Base-by-base conservation (phyloP, 1,140 invertebrate species). In the Lamellibrachia luymesi region DNA sequence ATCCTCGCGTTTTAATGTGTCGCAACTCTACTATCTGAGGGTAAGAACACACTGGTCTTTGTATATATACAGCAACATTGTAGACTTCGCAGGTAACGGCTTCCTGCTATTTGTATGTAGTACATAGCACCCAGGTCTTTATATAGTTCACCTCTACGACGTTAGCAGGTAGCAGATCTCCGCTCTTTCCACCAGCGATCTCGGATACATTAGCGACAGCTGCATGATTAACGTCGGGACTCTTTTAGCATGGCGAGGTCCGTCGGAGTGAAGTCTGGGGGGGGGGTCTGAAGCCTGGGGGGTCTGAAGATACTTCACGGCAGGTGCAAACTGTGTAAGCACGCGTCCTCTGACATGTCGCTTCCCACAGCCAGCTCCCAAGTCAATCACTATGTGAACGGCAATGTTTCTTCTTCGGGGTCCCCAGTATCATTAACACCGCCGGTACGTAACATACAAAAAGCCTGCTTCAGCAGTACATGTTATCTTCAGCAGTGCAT, bases 161-260 rank as follows among this genome's bases (percentile, higher is more conserved):
- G 64, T 80, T 10, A 13, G 64, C 64, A 10, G 64, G 64, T 22
- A 80, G 2, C 64, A 22, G 51, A 2, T 80, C 64, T 22, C 2
- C 25, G 64, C 64, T 22, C 64, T 80, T 80, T 80, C n/a, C 64
- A 22, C 8, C 64, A 80, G 64, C 17, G 2, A 22, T 22, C 13
- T 80, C 64, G 64, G 64, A 80, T 10, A 80, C 64, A 22, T 80
- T 22, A 80, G 64, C 13, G 64, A 80, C 64, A 80, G 64, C 64
- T 80, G 64, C 64, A 80, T 80, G 64, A 80, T 80, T 80, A 80
- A 80, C 64, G 64, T 80, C 64, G 64, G 64, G 64, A 80, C 64
- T 80, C 13, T 80, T 80, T 80, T 80, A 80, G 64, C 64, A 22
- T 10, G 2, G 64, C 64, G 64, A 22, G 64, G 64, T 80, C 25